Evolutionary conservation across 2,888 invertebrate genomes (phyloP).

Genomic region (Apodemia duryi): DNA sequence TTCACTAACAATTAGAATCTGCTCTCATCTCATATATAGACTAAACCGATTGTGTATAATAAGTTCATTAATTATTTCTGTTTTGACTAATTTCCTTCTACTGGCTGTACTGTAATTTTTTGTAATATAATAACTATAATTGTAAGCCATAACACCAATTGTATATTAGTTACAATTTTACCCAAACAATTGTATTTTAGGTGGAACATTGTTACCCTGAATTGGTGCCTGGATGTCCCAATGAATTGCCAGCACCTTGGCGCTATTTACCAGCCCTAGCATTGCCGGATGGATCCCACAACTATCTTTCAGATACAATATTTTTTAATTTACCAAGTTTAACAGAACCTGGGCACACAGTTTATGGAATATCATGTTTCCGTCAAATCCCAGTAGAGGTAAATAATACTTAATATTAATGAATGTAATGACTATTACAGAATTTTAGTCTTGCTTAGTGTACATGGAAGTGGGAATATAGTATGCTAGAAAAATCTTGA

Average conservation of each 20-base stretch:
- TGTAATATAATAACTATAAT: too few species aligned
- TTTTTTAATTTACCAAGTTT: slow-evolving; percentile 97
- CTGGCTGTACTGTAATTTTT: too few species aligned
- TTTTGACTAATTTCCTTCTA: too few species aligned
- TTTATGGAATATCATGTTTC: slow-evolving; percentile 98
- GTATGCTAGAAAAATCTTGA: too few species aligned
- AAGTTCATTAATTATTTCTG: too few species aligned
- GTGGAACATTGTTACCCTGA: slow-evolving; percentile 96
- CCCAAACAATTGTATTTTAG: slow-evolving; percentile 55
- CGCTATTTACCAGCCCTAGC: slow-evolving; percentile 97
- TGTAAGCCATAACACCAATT: too few species aligned
- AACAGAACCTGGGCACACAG: slow-evolving; percentile 88
- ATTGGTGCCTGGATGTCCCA: slow-evolving; percentile 85
- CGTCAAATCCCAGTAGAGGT: slow-evolving; percentile 97
- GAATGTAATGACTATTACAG: too few species aligned
- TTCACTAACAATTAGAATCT: too few species aligned
- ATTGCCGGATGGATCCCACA: slow-evolving; percentile 98
- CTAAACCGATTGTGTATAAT: too few species aligned
- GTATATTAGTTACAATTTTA: not conserved
- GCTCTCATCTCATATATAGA: too few species aligned
- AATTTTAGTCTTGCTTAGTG: too few species aligned
- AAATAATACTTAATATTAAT: slow-evolving; percentile 17
- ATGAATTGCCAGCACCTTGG: slow-evolving; percentile 95
- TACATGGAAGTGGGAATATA: too few species aligned
- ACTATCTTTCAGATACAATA: slow-evolving; percentile 95